Evolutionary conservation across 2,888 invertebrate species (phyloP), one percentile per base, ranked within the genome.

Genomic region (Patella ulyssiponensis): DNA sequence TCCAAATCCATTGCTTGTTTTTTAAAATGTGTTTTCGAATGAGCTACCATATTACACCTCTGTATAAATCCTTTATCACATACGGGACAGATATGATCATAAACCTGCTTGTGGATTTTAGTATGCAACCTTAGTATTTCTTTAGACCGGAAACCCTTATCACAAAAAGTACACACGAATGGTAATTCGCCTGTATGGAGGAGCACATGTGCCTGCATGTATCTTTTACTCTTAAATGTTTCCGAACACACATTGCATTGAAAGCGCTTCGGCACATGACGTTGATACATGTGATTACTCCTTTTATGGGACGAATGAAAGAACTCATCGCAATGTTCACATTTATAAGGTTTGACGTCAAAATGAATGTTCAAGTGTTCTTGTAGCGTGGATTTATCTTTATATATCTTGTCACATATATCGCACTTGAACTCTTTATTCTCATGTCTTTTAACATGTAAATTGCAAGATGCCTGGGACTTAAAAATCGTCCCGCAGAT

Each of bases 1-100:
- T 20, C 20, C 3, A 20, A 20, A 20, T 17, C 4, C 9, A 9
- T 20, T 11, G 3, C 23, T 14, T 44, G 44, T 64, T 64, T 11
- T 23, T 14, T 23, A 20, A 23, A 14, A 20, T 64, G 64, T 64
- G 20, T 64, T 64, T 64, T 64, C 20, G 23, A 11, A 64, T 64
- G 64, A 64, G 20, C 20, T 20, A 64, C 14, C 64, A 64, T 64
- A 64, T 64, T 64, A 64, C 20, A 64, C 23, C 64, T n/a, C 64
- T 64, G 64, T 23, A 64, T n/a, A 64, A 64, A 64, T 20, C 20
- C 11, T 12, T 64, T 23, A 3, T 23, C 7, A 64, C 64, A 64
- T 2, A 20, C 3, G 14, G 64, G 20, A 64, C 64, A 64, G 23
- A 64, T 14, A 64, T 64, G 64, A 15, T 64, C 64, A 12, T 12